Percentiles rank a stretch among this genome's conserved stretches.
phyloP scores from a whole-genome alignment of 2,113 vertebrate genomes.

The Chionis minor region DNA sequence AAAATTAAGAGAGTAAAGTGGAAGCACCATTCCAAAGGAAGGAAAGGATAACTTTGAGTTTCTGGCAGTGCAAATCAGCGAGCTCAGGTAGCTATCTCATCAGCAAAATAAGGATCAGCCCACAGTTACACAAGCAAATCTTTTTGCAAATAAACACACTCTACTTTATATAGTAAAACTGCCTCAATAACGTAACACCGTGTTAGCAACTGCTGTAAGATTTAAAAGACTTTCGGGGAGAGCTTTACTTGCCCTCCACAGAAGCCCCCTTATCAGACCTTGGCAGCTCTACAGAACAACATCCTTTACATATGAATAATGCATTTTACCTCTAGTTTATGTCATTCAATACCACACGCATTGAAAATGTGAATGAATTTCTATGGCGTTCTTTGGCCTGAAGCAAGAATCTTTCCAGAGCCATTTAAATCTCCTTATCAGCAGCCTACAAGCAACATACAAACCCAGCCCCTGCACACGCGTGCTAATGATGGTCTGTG shows the following conservation, averaged over 20 bases:
- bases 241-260: not conserved
- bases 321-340: slow-evolving; percentile 37
- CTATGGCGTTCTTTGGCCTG: slow-evolving; percentile 41
- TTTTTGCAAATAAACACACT: slow-evolving; percentile 36
- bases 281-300: slow-evolving; percentile 66
- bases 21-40: not conserved
- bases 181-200: slow-evolving; percentile 15
- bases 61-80: not conserved
- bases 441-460: slow-evolving; percentile 57
- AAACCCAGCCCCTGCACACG: slow-evolving; percentile 5
- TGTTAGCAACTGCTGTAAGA: slow-evolving; percentile 43
- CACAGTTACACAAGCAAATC: slow-evolving; percentile 40
- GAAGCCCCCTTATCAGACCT: slow-evolving; percentile 56
- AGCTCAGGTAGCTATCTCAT: slow-evolving; percentile 18
- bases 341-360: slow-evolving; percentile 34
- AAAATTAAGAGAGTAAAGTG: not conserved
- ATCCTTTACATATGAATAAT: slow-evolving; percentile 69
- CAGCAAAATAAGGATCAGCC: slow-evolving; percentile 52
- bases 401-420: slow-evolving; percentile 68
- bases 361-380: slow-evolving; percentile 65
- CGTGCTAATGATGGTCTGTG: not conserved
- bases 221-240: not conserved
- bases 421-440: slow-evolving; percentile 76
- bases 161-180: not conserved
- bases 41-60: not conserved